phyloP scores from a whole-genome alignment of 2,113 vertebrate genomes.

The Chrysemys picta region DNA sequence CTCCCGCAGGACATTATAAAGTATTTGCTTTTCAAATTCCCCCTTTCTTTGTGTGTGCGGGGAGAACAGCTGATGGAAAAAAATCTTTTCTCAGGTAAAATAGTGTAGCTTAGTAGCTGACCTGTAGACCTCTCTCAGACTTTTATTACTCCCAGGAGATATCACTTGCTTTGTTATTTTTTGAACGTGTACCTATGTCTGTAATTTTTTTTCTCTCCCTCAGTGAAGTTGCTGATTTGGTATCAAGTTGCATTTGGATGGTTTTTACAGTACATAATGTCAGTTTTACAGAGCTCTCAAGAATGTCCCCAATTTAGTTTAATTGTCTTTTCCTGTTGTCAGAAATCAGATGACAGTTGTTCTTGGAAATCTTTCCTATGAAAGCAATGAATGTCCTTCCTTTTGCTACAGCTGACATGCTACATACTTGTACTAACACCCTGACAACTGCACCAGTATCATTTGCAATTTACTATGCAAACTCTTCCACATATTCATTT shows the following conservation, averaged over 20 bases:
- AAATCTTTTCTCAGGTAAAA: not conserved
- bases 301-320: slow-evolving; percentile 42
- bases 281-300: slow-evolving; percentile 47
- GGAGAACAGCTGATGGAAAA: not conserved
- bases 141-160: slow-evolving; percentile 7
- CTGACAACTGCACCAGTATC: not conserved
- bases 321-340: slow-evolving; percentile 63
- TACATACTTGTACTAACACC: not conserved
- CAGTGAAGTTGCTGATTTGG: slow-evolving; percentile 5
- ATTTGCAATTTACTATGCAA: slow-evolving; percentile 34
- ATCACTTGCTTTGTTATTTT: not conserved
- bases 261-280: slow-evolving; percentile 22
- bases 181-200: not conserved
- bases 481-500: slow-evolving; percentile 13
- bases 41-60: not conserved
- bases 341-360: slow-evolving; percentile 39
- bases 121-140: not conserved
- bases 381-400: not conserved
- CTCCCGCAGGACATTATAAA: not conserved
- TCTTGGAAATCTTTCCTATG: slow-evolving; percentile 34
- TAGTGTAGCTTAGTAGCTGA: not conserved
- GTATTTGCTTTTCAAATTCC: not conserved
- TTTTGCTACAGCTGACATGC: slow-evolving; percentile 10
- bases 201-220: not conserved
- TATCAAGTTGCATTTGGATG: slow-evolving; percentile 15